A percentile compares a stretch with the other conserved stretches of the same genome.
These are phyloP conservation scores for Sander lucioperca DNA, from an alignment of 2,113 vertebrate genomes.

Conservation along the genomic window DNA sequence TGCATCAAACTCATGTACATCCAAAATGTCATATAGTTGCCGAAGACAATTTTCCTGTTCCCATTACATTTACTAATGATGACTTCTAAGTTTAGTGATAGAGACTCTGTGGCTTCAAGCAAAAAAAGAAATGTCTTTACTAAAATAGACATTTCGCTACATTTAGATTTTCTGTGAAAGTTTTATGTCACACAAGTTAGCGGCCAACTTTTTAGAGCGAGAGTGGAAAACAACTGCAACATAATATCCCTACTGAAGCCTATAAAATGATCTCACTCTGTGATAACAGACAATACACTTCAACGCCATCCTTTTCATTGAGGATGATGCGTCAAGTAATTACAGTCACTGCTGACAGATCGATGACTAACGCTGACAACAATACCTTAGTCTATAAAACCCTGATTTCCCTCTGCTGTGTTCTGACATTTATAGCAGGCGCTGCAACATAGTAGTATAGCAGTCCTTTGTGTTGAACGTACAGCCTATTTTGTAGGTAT, in stretches of 20 bases:
- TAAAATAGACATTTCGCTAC: slow-evolving; percentile 30
- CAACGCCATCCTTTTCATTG: slow-evolving; percentile 62
- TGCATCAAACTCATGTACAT: slow-evolving; percentile 37
- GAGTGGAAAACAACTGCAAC: slow-evolving; percentile 26
- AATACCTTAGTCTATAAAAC: slow-evolving; percentile 72
- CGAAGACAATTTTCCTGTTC: slow-evolving; percentile 17
- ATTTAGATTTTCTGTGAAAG: slow-evolving; percentile 30
- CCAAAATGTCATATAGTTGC: slow-evolving; percentile 19
- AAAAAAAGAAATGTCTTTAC: slow-evolving; percentile 21
- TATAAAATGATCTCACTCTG: slow-evolving; percentile 72
- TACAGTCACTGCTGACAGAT: slow-evolving; percentile 76
- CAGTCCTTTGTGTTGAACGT: slow-evolving; percentile 32
- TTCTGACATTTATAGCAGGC: slow-evolving; percentile 51
- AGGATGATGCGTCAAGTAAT: slow-evolving; percentile 75
- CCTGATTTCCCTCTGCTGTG: slow-evolving; percentile 55
- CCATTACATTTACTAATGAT: slow-evolving; percentile 24
- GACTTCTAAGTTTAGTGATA: slow-evolving; percentile 18
- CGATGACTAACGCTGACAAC: slow-evolving; percentile 75
- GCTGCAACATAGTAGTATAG: slow-evolving; percentile 18
- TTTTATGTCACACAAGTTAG: slow-evolving; percentile 32
- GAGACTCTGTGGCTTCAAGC: slow-evolving; percentile 21
- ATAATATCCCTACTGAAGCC: slow-evolving; percentile 37
- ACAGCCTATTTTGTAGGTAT: slow-evolving; percentile 27
- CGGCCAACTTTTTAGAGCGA: slow-evolving; percentile 4
- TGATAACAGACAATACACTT: slow-evolving; percentile 68